Evolutionary conservation across 1,140 invertebrate species (phyloP).

Genomic region (Aphaenogaster ashmeadi): DNA sequence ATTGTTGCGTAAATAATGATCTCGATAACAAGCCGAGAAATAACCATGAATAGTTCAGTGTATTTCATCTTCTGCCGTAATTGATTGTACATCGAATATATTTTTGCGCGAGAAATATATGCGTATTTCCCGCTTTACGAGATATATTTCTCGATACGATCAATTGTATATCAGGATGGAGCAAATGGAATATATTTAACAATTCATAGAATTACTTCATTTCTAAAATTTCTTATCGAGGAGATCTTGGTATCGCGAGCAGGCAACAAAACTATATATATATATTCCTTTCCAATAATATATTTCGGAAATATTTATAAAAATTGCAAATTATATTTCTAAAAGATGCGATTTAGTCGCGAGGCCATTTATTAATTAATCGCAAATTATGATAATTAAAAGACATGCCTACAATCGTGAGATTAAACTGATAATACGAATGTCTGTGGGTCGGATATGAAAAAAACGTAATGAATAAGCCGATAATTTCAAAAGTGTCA

Average conservation of each 20-base stretch:
- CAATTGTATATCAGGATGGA: not conserved
- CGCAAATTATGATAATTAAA: not conserved
- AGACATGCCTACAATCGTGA: not conserved
- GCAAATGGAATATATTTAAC: not conserved
- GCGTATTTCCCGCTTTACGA: not conserved
- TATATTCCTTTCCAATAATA: too few relatives aligned
- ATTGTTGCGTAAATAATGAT: slow-evolving; percentile 9
- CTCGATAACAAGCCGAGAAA: not conserved
- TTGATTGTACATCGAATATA: not conserved
- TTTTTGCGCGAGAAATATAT: not conserved
- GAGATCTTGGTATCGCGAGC: not conserved
- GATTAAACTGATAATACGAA: not conserved
- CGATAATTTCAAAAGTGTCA: not conserved
- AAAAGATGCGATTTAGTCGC: not conserved
- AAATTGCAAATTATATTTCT: not conserved
- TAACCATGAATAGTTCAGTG: not conserved
- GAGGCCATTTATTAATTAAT: not conserved
- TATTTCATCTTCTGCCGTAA: not conserved
- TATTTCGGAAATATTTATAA: not conserved
- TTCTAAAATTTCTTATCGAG: not conserved
- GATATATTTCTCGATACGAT: not conserved
- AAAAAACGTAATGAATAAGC: not conserved
- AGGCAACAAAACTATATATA: not conserved
- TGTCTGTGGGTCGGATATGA: not conserved
- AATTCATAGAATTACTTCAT: not conserved